Evolutionary conservation across 2,888 invertebrate species (phyloP).

Genomic region (Xestia c-nigrum): DNA sequence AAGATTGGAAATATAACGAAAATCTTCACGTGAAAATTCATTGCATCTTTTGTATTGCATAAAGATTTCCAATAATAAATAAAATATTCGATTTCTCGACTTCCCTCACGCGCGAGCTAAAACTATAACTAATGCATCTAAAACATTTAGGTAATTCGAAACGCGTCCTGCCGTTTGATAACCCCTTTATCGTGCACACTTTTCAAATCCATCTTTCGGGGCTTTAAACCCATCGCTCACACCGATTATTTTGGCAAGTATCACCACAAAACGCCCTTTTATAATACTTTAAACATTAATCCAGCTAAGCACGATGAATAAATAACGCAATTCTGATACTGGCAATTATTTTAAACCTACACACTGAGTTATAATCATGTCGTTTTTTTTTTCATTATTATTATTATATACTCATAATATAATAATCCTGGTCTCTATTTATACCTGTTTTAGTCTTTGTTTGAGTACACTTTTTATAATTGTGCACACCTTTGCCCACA

Average conservation of each 20-base stretch:
- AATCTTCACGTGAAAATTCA: constrained; percentile 8
- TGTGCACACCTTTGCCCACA: constrained; percentile 36
- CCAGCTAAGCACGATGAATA: constrained; percentile 85
- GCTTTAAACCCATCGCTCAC: constrained; percentile 76
- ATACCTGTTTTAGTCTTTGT: constrained; percentile 80
- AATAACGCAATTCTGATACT: constrained; percentile 71
- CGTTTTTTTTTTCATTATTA: constrained; percentile 56
- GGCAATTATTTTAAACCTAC: constrained; percentile 80
- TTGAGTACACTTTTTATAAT: constrained; percentile 63
- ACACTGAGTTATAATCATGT: constrained; percentile 77
- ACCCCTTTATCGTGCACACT: constrained; percentile 37
- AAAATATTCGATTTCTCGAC: constrained; percentile 31
- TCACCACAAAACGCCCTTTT: constrained; percentile 59
- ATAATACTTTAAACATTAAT: constrained; percentile 71
- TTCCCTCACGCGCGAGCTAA: constrained; percentile 49
- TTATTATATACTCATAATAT: constrained; percentile 72
- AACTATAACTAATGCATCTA: constrained; percentile 60
- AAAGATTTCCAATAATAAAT: constrained; percentile 52
- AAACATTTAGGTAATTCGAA: constrained; percentile 59
- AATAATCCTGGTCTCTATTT: constrained; percentile 82
- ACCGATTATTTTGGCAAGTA: constrained; percentile 86
- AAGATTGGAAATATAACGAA: constrained; percentile 60
- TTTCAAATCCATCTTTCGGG: constrained; percentile 45
- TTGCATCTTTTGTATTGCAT: constrained; percentile 30
- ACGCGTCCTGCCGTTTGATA: constrained; percentile 54